Evolutionary conservation across 2,113 vertebrate genomes (phyloP), one percentile per base, ranked within the genome.

Genomic region (Hemichromis elongatus): DNA sequence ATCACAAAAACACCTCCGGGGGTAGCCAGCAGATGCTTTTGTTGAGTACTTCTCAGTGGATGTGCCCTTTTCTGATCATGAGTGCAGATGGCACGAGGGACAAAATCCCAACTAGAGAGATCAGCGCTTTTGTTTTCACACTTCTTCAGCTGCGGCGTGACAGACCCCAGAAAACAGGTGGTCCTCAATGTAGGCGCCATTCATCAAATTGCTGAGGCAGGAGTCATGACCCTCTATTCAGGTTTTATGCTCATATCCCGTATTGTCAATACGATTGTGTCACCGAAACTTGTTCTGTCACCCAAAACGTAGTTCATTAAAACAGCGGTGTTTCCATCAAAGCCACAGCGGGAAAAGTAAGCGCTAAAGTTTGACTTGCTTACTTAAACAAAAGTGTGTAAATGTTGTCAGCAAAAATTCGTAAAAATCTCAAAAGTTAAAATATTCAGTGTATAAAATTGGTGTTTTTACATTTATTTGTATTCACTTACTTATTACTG

Each of bases 11-110:
- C 75, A 77, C 81, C 78, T 21, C 63, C 6, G 86, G 88, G 87
- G 63, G 21, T 11, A 4, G 13, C 78, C 83, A 19, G 56, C 26
- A 28, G 89, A 85, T 92, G 86, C 57, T 86, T 83, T 55, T 86
- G 86, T 77, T 87, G 75, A 40, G 56, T 37, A 18, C 50, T 78
- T 77, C 37, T 84, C 42, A 47, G 75, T 80, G 80, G 75, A 24
- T 37, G 50, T 70, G 70, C 77, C 26, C 79, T 84, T 77, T 81
- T 81, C 77, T 88, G 80, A 86, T 88, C 75, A 50, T 2, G 5
- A 77, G 73, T 93, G 54, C 92, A 95, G 92, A 94, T 95, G 94
- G 93, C 57, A 73, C 18, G 14, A 63, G 55, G 61, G 88, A 85
- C 47, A 81, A 87, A 89, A 86, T 84, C 82, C 57, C 61, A 79